A percentile compares a stretch with the other conserved stretches of the same genome.
phyloP scores from a whole-genome alignment of 2,113 vertebrate genomes.

The Picathartes gymnocephalus region DNA sequence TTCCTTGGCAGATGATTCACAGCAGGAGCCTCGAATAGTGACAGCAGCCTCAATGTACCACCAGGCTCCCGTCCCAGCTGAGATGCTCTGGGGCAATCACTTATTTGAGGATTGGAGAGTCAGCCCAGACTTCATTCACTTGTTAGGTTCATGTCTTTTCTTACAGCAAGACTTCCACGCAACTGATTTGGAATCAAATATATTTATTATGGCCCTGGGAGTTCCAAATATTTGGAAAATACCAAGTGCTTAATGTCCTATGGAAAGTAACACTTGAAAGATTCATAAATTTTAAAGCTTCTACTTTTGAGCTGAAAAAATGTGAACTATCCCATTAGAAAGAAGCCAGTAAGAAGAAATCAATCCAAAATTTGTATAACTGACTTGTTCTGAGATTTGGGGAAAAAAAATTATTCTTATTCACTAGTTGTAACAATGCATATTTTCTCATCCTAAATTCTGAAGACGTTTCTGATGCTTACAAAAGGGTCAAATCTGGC shows the following conservation, averaged over 20 bases:
- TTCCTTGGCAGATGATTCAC: background rate
- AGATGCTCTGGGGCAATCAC: background rate
- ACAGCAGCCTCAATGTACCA: background rate
- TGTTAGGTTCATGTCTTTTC: background rate
- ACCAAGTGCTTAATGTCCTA: background rate
- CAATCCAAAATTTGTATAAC: background rate
- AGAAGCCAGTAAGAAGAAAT: background rate
- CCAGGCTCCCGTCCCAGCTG: background rate
- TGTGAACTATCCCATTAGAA: background rate
- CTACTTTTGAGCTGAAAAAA: background rate
- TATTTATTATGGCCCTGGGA: background rate
- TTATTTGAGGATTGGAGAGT: background rate
- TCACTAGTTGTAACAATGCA: background rate
- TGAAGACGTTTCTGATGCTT: background rate
- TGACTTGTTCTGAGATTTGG: background rate
- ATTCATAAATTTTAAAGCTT: background rate
- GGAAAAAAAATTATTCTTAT: background rate
- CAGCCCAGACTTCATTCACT: background rate
- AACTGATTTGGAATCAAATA: background rate
- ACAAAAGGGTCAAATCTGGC: background rate
- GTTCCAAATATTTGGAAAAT: background rate
- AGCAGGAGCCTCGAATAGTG: background rate
- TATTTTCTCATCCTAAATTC: background rate
- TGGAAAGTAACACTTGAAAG: background rate
- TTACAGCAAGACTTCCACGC: background rate